phyloP scores from a whole-genome alignment of 1,140 invertebrate genomes.

The Temnothorax curvispinosus region DNA sequence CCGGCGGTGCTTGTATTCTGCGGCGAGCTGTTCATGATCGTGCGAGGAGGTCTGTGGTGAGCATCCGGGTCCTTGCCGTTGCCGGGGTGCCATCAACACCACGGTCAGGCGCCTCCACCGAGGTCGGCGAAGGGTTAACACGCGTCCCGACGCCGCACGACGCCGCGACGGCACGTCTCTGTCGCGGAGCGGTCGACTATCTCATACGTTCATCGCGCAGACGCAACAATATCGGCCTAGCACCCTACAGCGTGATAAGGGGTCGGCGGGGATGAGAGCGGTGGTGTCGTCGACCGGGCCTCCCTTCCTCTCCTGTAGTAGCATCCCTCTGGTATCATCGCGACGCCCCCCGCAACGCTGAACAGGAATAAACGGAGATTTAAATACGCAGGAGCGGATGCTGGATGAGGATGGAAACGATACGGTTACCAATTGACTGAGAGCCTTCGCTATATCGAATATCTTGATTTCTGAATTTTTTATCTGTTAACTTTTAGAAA shows the following conservation, averaged over 20 bases:
- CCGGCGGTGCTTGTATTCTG: conserved; percentile 76
- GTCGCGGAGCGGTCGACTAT: conserved; percentile 52
- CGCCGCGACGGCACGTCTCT: conserved; percentile 31
- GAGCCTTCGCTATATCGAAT: neutral
- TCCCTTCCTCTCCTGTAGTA: conserved; percentile 43
- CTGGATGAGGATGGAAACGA: conserved; percentile 6
- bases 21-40: conserved; percentile 80
- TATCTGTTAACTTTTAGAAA: neutral
- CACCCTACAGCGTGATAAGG: conserved; percentile 54
- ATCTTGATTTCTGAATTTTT: neutral
- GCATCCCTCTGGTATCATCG: conserved; percentile 34
- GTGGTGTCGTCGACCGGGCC: conserved; percentile 42
- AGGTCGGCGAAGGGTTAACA: conserved; percentile 63
- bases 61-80: neutral
- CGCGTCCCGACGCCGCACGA: conserved; percentile 66
- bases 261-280: conserved; percentile 57
- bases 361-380: conserved; percentile 64
- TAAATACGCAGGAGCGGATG: conserved; percentile 38
- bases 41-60: neutral
- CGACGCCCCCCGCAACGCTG: neutral
- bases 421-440: neutral
- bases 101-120: conserved; percentile 29
- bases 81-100: conserved; percentile 32
- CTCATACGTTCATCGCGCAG: conserved; percentile 46
- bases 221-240: conserved; percentile 75